A percentile compares a stretch with the other conserved stretches of the same genome.
Conservation (phyloP, 2,888 invertebrate genomes). For the Callimorpha dominula region DNA sequence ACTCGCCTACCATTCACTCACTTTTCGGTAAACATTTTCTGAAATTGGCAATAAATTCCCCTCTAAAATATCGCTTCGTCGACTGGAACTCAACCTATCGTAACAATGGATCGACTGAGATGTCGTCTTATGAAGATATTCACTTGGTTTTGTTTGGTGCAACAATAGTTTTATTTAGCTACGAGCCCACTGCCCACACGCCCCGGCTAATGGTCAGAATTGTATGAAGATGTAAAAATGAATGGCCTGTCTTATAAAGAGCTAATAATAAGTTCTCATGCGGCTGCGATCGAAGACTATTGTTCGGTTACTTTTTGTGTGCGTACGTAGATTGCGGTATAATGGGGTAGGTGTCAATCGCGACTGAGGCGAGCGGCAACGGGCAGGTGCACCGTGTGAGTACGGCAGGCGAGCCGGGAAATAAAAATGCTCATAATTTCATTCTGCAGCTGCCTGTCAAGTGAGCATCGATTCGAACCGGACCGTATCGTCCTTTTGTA, state of each 20-base stretch:
- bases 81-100: constrained; percentile 66
- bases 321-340: constrained; percentile 69
- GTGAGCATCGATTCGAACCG: constrained; percentile 75
- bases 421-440: constrained; percentile 85
- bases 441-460: constrained; percentile 85
- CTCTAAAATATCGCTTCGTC: constrained; percentile 75
- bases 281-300: constrained; percentile 79
- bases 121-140: constrained; percentile 83
- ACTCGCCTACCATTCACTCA: constrained; percentile 82
- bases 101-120: constrained; percentile 77
- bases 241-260: constrained; percentile 79
- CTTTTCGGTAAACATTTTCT: constrained; percentile 82
- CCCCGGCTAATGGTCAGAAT: constrained; percentile 83
- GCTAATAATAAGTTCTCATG: constrained; percentile 85
- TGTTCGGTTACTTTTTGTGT: constrained; percentile 79
- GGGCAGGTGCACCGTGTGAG: constrained; percentile 76
- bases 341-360: constrained; percentile 86
- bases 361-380: constrained; percentile 58
- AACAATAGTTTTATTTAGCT: constrained; percentile 86
- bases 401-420: constrained; percentile 61
- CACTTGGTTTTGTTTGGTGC: constrained; percentile 82
- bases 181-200: constrained; percentile 85
- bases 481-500: constrained; percentile 75
- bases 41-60: constrained; percentile 85
- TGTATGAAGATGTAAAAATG: constrained; percentile 85